These are phyloP conservation scores for Sus cebifrons DNA, from an alignment of 2,797 vertebrate species.

Conservation along the genomic window DNA sequence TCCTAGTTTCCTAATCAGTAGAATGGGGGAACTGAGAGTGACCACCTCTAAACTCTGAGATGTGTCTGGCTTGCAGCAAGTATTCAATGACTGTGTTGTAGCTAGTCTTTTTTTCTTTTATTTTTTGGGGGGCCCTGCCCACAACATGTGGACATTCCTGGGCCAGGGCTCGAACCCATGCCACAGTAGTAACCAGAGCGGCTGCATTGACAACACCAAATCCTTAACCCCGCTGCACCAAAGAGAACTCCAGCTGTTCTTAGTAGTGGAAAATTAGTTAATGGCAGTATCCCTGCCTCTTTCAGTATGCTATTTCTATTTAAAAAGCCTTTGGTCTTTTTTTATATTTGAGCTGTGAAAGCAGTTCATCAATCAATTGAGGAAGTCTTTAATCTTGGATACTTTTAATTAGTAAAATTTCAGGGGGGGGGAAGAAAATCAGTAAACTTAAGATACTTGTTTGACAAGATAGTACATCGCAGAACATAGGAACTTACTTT, in stretches of 20 bases:
- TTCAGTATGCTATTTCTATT: constrained; percentile 3
- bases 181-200: too few species aligned
- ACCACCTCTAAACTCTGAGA: background rate
- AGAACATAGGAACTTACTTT: background rate
- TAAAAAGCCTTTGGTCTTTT: background rate
- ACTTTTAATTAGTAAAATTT: constrained; percentile 40
- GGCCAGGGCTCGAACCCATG: too few species aligned
- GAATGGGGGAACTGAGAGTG: background rate
- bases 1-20: background rate
- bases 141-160: too few species aligned
- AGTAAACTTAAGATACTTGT: constrained; percentile 23
- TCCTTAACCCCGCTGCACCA: too few species aligned
- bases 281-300: background rate
- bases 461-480: background rate
- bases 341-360: background rate
- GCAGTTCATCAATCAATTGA: background rate
- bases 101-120: too few species aligned
- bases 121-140: too few species aligned
- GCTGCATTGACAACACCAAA: too few species aligned
- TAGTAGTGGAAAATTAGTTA: background rate
- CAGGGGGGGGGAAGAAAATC: background rate
- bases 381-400: constrained; percentile 39
- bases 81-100: background rate
- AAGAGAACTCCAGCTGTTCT: background rate
- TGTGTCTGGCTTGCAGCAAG: background rate